Evolutionary conservation across 1,140 invertebrate species (phyloP).

Genomic region (Lordiphosa clarofinis): DNA sequence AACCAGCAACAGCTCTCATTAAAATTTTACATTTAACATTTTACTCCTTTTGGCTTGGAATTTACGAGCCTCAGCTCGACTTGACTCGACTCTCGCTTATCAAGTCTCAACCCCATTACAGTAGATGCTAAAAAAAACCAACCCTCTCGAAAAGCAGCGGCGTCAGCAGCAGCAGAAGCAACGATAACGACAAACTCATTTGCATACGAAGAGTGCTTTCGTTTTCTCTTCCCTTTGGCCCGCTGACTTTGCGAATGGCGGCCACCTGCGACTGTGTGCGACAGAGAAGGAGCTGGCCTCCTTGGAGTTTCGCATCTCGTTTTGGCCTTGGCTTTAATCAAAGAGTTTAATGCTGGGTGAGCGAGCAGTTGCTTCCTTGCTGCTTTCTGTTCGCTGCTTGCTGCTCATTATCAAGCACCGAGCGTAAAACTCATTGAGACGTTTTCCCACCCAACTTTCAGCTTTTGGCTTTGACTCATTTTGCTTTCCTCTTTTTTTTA

Average conservation of each 20-base stretch:
- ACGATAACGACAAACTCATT: slow-evolving; percentile 76
- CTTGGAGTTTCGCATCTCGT: slow-evolving; percentile 15
- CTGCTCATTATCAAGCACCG: slow-evolving; percentile 72
- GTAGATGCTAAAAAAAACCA: slow-evolving; percentile 43
- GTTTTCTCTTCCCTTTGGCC: slow-evolving; percentile 53
- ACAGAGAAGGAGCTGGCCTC: slow-evolving; percentile 24
- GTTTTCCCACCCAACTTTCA: slow-evolving; percentile 38
- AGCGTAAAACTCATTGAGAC: slow-evolving; percentile 78
- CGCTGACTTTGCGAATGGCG: slow-evolving; percentile 56
- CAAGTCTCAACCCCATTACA: slow-evolving; percentile 30
- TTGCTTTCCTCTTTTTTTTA: slow-evolving; percentile 34
- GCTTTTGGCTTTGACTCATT: slow-evolving; percentile 63
- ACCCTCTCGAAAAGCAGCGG: slow-evolving; percentile 52
- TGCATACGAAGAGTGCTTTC: slow-evolving; percentile 79
- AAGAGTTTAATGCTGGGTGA: slow-evolving; percentile 73
- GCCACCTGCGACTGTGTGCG: slow-evolving; percentile 44
- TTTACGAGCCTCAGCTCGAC: slow-evolving; percentile 43
- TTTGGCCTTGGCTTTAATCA: slow-evolving; percentile 53
- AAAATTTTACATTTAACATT: slow-evolving; percentile 53
- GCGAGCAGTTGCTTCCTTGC: slow-evolving; percentile 28
- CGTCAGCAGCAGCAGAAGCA: slow-evolving; percentile 22
- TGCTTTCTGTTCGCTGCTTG: neutral
- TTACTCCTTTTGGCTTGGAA: slow-evolving; percentile 52
- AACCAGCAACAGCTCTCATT: slow-evolving; percentile 40
- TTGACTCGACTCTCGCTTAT: slow-evolving; percentile 28